These are phyloP conservation scores for Anabas testudineus DNA, from an alignment of 2,797 vertebrate genomes.

Conservation along the genomic window DNA sequence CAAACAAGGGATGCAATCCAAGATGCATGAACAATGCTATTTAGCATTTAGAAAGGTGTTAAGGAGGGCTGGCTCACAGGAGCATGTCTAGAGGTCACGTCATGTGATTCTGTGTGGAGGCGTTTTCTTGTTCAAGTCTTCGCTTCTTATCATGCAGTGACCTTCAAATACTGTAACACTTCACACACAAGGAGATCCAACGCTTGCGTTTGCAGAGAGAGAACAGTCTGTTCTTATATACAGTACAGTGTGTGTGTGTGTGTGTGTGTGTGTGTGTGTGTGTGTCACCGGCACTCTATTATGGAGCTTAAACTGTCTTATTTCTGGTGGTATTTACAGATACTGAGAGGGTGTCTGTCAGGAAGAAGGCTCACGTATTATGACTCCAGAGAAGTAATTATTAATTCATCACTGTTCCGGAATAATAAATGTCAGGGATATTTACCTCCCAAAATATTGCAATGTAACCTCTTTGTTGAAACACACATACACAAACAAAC, in stretches of 20 bases:
- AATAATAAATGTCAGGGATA: conserved; percentile 80
- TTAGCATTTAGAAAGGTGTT: conserved; percentile 83
- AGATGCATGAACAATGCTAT: conserved; percentile 73
- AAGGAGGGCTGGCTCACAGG: conserved; percentile 64
- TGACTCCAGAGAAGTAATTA: conserved; percentile 72
- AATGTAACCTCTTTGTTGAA: conserved; percentile 63
- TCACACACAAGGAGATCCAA: conserved; percentile 28
- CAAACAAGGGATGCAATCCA: conserved; percentile 71
- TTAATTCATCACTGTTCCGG: conserved; percentile 79
- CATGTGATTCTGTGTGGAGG: conserved; percentile 48
- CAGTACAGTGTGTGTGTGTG: background rate
- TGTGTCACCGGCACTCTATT: conserved; percentile 27
- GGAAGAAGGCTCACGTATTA: conserved; percentile 50
- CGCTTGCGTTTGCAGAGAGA: conserved; percentile 16
- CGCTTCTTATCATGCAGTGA: conserved; percentile 65
- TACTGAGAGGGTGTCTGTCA: conserved; percentile 47
- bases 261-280: conserved; percentile 2
- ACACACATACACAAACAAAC: background rate
- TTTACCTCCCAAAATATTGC: conserved; percentile 77
- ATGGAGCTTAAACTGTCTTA: conserved; percentile 35
- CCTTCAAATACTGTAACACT: conserved; percentile 67
- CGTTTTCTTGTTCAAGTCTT: conserved; percentile 60
- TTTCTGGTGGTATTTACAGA: conserved; percentile 43
- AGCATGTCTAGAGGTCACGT: conserved; percentile 73
- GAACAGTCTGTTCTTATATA: conserved; percentile 34